Percentiles rank a stretch among this genome's conserved stretches.
Evolutionary conservation across 1,140 invertebrate genomes (phyloP).

Genomic region (Pachyrhynchus sulphureomaculatus): DNA sequence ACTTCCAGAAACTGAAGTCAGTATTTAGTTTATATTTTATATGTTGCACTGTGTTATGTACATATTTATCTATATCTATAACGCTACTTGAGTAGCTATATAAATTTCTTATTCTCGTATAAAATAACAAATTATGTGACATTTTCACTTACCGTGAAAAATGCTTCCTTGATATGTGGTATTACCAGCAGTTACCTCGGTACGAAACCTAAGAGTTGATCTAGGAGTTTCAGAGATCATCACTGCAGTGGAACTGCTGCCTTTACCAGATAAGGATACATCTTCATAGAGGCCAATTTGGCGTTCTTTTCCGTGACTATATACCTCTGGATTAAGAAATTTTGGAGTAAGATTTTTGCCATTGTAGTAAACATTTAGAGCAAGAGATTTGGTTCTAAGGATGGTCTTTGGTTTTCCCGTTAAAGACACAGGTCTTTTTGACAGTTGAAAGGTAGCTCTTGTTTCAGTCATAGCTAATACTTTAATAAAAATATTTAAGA

Average conservation of each 20-base stretch:
- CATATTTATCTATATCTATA: too few relatives aligned
- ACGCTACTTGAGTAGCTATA: too few relatives aligned
- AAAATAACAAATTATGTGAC: too few relatives aligned
- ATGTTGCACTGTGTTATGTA: too few relatives aligned
- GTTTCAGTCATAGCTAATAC: slow-evolving; percentile 5
- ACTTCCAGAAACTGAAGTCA: too few relatives aligned
- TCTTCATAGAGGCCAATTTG: slow-evolving; percentile 32
- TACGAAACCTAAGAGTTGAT: not conserved
- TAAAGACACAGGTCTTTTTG: not conserved
- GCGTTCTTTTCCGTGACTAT: slow-evolving; percentile 29
- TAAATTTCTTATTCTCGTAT: too few relatives aligned
- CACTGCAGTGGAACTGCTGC: not conserved
- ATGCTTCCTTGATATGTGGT: slow-evolving; percentile 1
- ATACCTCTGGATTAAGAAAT: slow-evolving; percentile 31
- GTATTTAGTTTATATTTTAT: too few relatives aligned
- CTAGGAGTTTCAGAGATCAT: not conserved
- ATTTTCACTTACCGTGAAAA: slow-evolving; percentile 5
- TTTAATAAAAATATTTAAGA: too few relatives aligned
- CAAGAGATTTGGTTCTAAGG: slow-evolving; percentile 1
- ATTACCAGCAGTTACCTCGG: not conserved
- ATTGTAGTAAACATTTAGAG: slow-evolving; percentile 26
- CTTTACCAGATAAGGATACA: not conserved
- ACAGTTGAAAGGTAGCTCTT: not conserved
- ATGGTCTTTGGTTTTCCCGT: slow-evolving; percentile 8
- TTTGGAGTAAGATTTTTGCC: slow-evolving; percentile 42